These are phyloP conservation scores for Himalopsyche phryganea DNA, from an alignment of 1,140 invertebrate genomes.

Conservation along the genomic window DNA sequence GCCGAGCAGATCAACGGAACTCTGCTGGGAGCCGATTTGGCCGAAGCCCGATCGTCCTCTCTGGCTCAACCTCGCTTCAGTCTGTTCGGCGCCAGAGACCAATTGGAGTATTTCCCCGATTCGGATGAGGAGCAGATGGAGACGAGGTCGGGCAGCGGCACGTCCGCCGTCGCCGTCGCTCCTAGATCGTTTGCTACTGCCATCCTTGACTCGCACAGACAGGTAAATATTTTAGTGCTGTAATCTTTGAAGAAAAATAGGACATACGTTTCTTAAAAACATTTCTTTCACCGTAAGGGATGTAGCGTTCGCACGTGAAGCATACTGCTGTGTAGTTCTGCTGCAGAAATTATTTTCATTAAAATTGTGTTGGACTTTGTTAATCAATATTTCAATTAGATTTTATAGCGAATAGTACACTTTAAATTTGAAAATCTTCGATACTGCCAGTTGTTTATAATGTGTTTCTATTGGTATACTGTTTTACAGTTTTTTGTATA, in stretches of 20 bases:
- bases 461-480: no score
- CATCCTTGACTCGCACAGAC: conserved; percentile 42
- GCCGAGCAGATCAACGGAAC: conserved; percentile 26
- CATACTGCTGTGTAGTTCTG: no score
- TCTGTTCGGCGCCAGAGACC: conserved; percentile 59
- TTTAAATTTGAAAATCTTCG: no score
- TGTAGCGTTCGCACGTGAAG: no score
- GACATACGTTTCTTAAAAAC: conserved; percentile 1
- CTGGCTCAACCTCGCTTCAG: conserved; percentile 37
- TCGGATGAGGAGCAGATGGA: conserved; percentile 48
- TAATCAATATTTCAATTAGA: no score
- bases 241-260: conserved; percentile 36
- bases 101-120: conserved; percentile 62
- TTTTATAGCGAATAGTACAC: no score
- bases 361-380: background rate
- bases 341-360: background rate
- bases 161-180: conserved; percentile 42
- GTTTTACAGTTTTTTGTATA: no score
- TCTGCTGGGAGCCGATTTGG: background rate
- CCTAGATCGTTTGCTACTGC: conserved; percentile 44
- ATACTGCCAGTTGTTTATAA: no score
- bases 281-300: no score
- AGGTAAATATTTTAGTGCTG: conserved; percentile 36
- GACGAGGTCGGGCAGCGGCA: conserved; percentile 31
- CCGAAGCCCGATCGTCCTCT: conserved; percentile 31